These are phyloP conservation scores for Icerya purchasi DNA, from an alignment of 2,888 invertebrate species.

Conservation along the genomic window DNA sequence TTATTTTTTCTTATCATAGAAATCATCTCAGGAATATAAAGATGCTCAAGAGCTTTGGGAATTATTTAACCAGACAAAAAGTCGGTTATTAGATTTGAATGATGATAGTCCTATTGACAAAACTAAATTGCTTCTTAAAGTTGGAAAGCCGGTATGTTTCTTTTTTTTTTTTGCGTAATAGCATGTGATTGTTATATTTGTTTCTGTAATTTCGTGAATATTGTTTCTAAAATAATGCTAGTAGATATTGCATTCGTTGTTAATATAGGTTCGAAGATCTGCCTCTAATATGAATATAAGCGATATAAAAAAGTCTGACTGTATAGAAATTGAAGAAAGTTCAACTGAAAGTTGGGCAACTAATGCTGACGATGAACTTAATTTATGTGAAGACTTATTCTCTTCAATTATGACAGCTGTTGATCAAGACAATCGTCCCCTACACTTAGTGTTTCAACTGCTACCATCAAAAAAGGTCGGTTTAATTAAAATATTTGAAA, in stretches of 20 bases:
- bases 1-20: too few species aligned
- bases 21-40: constrained; percentile 60
- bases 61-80: constrained; percentile 34
- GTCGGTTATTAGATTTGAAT: constrained; percentile 26
- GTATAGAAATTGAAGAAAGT: constrained; percentile 9
- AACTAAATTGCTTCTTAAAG: constrained; percentile 32
- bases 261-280: background rate
- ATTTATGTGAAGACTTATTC: constrained; percentile 72
- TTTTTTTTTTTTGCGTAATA: too few species aligned
- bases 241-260: background rate
- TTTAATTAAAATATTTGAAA: background rate
- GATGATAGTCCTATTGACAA: constrained; percentile 26
- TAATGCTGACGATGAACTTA: constrained; percentile 37
- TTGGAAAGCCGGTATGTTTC: constrained; percentile 25
- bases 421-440: constrained; percentile 49
- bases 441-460: constrained; percentile 73
- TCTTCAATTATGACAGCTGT: constrained; percentile 69
- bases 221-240: background rate
- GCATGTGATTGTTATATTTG: background rate
- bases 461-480: constrained; percentile 63
- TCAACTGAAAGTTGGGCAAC: constrained; percentile 12
- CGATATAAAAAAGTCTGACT: too few species aligned
- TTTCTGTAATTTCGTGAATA: background rate
- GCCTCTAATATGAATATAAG: background rate
- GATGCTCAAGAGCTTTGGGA: constrained; percentile 81